phyloP scores from a whole-genome alignment of 2,888 invertebrate species.

The Epirrhoe alternata region DNA sequence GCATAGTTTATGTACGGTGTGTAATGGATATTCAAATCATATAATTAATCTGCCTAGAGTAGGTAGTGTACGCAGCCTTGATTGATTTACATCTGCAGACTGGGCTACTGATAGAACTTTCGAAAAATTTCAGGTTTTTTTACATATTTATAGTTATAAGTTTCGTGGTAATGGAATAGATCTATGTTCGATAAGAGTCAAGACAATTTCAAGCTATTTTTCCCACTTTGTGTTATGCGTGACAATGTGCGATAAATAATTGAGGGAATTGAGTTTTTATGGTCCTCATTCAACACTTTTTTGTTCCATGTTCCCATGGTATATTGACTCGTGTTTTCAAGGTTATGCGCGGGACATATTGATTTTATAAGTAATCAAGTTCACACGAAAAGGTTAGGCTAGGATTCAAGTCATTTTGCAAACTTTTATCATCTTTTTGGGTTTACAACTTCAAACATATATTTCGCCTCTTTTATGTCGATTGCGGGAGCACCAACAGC shows the following conservation, averaged over 20 bases:
- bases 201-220: constrained; percentile 23
- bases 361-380: background rate
- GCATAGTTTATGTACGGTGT: background rate
- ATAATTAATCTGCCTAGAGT: constrained; percentile 8
- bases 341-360: constrained; percentile 26
- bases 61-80: constrained; percentile 3
- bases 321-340: constrained; percentile 34
- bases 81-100: constrained; percentile 7
- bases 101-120: background rate
- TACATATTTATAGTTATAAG: background rate
- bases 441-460: background rate
- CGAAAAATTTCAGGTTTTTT: background rate
- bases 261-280: constrained; percentile 37
- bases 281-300: constrained; percentile 35
- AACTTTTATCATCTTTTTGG: background rate
- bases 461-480: too few species aligned
- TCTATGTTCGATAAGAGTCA: background rate
- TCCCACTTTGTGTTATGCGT: constrained; percentile 34
- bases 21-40: constrained; percentile 8
- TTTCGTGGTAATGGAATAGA: background rate
- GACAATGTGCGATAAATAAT: constrained; percentile 42
- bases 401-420: background rate
- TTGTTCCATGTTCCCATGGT: constrained; percentile 38
- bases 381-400: background rate
- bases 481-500: too few species aligned